A percentile compares a stretch with the other conserved stretches of the same genome.
These are phyloP conservation scores for Mobula hypostoma DNA, from an alignment of 2,113 vertebrate genomes.

Conservation along the genomic window DNA sequence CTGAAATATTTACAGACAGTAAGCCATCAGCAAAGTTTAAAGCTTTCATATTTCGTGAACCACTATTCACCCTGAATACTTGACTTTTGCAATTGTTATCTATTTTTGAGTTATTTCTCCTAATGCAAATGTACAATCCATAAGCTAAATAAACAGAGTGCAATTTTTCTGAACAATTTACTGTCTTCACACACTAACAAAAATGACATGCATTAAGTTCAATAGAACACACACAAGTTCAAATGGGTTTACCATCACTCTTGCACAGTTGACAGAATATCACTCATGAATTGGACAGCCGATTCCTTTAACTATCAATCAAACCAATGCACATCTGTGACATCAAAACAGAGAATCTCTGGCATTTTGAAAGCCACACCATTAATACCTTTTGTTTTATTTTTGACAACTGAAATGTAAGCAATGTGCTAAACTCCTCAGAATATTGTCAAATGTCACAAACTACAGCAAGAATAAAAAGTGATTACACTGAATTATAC, in stretches of 20 bases:
- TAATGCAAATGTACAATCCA: not conserved
- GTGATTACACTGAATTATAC: not conserved
- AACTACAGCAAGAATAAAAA: not conserved
- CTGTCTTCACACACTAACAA: not conserved
- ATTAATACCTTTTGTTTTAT: constrained; percentile 4
- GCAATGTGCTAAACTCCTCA: not conserved
- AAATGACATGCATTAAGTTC: not conserved
- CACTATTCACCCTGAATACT: not conserved
- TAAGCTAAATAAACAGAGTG: not conserved
- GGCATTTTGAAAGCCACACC: not conserved
- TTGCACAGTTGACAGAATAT: not conserved
- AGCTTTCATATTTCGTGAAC: not conserved
- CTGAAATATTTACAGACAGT: not conserved
- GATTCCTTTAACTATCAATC: constrained; percentile 11
- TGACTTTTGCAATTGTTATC: not conserved
- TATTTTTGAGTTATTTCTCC: not conserved
- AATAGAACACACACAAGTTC: not conserved
- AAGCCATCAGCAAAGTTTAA: not conserved
- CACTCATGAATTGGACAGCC: not conserved
- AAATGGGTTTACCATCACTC: not conserved
- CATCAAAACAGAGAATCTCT: constrained; percentile 13
- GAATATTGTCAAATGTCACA: not conserved
- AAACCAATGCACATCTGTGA: constrained; percentile 4
- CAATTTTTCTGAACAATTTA: not conserved
- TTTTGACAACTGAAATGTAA: not conserved